phyloP scores from a whole-genome alignment of 2,113 vertebrate species.

The Clarias magur region DNA sequence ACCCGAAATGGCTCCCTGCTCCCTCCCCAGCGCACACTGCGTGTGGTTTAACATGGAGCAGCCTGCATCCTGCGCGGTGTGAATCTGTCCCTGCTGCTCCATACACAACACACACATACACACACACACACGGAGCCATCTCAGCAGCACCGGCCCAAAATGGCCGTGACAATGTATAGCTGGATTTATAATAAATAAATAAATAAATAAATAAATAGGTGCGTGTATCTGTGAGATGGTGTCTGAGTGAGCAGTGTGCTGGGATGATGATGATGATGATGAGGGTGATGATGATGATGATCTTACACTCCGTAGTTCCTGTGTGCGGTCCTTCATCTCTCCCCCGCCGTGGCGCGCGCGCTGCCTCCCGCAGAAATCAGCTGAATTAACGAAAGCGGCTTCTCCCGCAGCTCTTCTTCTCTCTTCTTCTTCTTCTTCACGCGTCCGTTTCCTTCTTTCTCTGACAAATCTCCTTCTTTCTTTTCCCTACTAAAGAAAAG shows the following conservation, averaged over 20 bases:
- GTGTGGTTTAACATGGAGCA: background rate
- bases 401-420: slow-evolving; percentile 45
- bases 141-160: slow-evolving; percentile 36
- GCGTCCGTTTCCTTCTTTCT: slow-evolving; percentile 37
- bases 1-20: background rate
- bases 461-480: slow-evolving; percentile 11
- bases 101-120: too few relatives aligned
- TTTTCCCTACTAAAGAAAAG: background rate
- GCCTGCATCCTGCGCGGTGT: background rate
- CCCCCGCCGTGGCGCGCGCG: slow-evolving; percentile 55
- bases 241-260: background rate
- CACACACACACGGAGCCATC: background rate
- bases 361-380: slow-evolving; percentile 37
- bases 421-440: slow-evolving; percentile 31
- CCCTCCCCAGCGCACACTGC: background rate
- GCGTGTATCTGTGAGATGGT: background rate
- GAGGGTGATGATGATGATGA: background rate
- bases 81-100: background rate
- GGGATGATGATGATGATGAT: background rate
- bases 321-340: slow-evolving; percentile 68
- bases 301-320: slow-evolving; percentile 69
- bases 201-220: background rate
- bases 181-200: background rate
- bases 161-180: slow-evolving; percentile 6
- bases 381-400: slow-evolving; percentile 27